Conservation (phyloP, 2,888 invertebrate genomes). For the Caenorhabditis zanzibari region DNA sequence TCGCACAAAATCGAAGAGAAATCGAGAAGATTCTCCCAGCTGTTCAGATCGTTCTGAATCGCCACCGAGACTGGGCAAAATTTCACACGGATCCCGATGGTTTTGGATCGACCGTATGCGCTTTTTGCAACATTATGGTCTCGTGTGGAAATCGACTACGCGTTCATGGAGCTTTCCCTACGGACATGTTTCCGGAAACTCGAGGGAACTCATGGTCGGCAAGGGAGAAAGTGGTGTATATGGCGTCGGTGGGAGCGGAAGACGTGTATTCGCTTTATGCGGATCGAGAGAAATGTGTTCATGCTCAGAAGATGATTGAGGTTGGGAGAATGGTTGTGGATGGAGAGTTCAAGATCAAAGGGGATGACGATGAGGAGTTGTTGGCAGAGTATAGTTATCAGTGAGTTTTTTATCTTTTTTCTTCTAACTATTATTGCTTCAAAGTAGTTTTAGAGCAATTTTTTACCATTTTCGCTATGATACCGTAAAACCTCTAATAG, state of each 20-base stretch:
- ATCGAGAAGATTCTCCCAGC: too few relatives aligned
- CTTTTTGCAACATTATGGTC: too few relatives aligned
- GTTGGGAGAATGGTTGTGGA: not conserved
- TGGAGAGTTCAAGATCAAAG: not conserved
- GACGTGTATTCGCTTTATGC: not conserved
- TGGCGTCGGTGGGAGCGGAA: not conserved
- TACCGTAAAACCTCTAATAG: too few relatives aligned
- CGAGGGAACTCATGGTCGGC: not conserved
- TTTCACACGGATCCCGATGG: too few relatives aligned
- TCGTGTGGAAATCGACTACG: not conserved
- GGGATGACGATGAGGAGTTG: not conserved
- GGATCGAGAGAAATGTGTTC: not conserved
- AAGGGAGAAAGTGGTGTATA: not conserved
- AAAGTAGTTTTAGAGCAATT: too few relatives aligned
- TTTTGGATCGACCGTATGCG: too few relatives aligned
- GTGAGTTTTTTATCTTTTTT: conserved; percentile 31
- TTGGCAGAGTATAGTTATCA: not conserved
- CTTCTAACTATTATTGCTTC: not conserved
- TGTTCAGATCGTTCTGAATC: too few relatives aligned
- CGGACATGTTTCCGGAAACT: not conserved
- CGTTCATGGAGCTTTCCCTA: too few relatives aligned
- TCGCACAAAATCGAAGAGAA: too few relatives aligned
- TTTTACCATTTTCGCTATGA: too few relatives aligned
- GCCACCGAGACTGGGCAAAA: too few relatives aligned
- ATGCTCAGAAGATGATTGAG: not conserved